These are phyloP conservation scores for Panthera leo DNA, from an alignment of 2,113 vertebrate species.

Conservation along the genomic window DNA sequence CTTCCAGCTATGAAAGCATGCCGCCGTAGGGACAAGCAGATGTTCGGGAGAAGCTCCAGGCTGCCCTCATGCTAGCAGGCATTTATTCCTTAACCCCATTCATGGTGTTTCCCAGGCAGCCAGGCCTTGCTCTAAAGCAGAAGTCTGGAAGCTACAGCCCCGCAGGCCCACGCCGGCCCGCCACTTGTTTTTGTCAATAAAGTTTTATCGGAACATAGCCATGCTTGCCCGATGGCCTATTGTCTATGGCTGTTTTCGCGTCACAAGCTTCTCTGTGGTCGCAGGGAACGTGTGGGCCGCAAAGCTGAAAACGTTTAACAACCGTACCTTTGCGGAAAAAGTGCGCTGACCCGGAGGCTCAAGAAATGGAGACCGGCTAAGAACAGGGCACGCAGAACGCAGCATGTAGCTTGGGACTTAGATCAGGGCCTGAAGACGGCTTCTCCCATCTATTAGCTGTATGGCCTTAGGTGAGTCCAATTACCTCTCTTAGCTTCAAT, in stretches of 20 bases:
- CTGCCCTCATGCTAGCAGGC: background rate
- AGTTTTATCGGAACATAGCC: constrained; percentile 2
- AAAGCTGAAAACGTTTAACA: background rate
- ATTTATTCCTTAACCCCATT: background rate
- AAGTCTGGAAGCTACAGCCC: background rate
- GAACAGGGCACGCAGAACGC: background rate
- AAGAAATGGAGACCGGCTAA: background rate
- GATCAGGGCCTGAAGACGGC: background rate
- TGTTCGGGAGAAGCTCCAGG: background rate
- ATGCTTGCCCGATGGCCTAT: background rate
- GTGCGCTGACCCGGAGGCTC: background rate
- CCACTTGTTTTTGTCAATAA: background rate
- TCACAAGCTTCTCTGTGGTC: too few species aligned
- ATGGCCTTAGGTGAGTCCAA: background rate
- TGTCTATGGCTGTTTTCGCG: background rate
- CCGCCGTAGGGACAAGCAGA: constrained; percentile 17
- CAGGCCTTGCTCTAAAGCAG: background rate
- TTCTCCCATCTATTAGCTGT: background rate
- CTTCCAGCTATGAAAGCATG: constrained; percentile 43
- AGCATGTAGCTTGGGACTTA: background rate
- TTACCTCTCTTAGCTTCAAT: background rate
- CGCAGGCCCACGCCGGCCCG: accelerated
- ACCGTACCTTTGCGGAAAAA: background rate
- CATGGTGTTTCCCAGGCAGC: accelerated
- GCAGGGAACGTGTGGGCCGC: background rate